Evolutionary conservation across 1,140 invertebrate species (phyloP), one percentile per base, ranked within the genome.

Genomic region (Nasonia giraulti): DNA sequence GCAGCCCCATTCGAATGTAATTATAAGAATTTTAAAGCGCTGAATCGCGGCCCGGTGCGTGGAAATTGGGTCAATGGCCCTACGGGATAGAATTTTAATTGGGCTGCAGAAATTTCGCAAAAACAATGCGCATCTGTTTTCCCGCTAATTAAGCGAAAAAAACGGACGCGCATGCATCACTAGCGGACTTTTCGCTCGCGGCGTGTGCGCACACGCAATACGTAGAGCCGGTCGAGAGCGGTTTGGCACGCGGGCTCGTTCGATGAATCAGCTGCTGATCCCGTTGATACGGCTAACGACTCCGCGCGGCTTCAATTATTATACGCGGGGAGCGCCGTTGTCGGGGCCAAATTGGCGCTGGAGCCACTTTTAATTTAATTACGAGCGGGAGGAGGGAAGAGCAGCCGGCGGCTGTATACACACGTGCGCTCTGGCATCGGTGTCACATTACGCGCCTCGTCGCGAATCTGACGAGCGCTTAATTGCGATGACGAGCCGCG

Each of bases 231-330:
- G 40, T 44, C 40, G 27, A 27, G 33, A 50, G 82, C 74, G 74
- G 44, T 31, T 37, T 44, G 37, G 33, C 73, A 75, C 73, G 10
- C 33, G 40, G 27, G 75, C 11, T n/a, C 20, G 74, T 37, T 44
- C 50, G 73, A 82, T 76, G 73, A 76, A 76, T 82, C 81, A 76
- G 50, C 81, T 66, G 73, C 71, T 76, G 73, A 82, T 82, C 47
- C 33, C 4, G 55, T 79, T 66, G 50, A 79, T 79, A 66, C 75
- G 75, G 75, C 44, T 77, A 77, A 77, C 75, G 80, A 74, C 68
- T n/a, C 33, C 68, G 27, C 20, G 73, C 31, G 20, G 44, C 69
- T 62, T 73, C 80, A 31, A 82, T 82, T 82, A 82, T 82, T 74
- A 37, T 37, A 82, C n/a, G 27, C n/a, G 27, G 11, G 78, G 40